phyloP scores from a whole-genome alignment of 2,888 invertebrate species.

The Sphecodes monilicornis region DNA sequence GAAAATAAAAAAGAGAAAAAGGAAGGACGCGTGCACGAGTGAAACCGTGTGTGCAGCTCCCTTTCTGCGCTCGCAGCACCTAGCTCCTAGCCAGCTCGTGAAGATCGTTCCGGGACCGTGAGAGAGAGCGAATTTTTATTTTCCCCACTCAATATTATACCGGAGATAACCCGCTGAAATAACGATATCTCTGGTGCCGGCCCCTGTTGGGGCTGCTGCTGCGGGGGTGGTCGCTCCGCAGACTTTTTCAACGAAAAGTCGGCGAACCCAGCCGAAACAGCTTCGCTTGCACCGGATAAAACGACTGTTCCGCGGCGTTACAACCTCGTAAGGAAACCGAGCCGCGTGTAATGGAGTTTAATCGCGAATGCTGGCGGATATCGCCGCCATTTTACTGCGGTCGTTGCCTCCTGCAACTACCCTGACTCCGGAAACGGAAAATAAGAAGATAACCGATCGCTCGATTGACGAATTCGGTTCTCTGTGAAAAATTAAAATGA shows the following conservation, averaged over 20 bases:
- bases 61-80: conserved; percentile 23
- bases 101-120: conserved; percentile 22
- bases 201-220: background rate
- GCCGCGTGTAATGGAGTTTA: conserved; percentile 8
- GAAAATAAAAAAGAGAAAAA: conserved; percentile 2
- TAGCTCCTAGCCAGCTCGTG: background rate
- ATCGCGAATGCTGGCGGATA: background rate
- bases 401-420: background rate
- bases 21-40: background rate
- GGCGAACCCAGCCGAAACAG: background rate
- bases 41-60: conserved; percentile 18
- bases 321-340: background rate
- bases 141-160: background rate
- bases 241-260: conserved; percentile 8
- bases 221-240: background rate
- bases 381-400: background rate
- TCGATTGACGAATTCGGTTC: background rate
- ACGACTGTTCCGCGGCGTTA: background rate
- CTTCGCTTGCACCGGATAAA: conserved; percentile 7
- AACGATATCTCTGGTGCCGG: conserved; percentile 27
- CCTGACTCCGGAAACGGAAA: background rate
- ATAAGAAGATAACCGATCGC: background rate
- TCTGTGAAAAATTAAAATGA: background rate
- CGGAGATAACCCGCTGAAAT: conserved; percentile 17
- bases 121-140: conserved; percentile 26